phyloP scores from a whole-genome alignment of 2,888 invertebrate genomes.

The Eupeodes luniger region DNA sequence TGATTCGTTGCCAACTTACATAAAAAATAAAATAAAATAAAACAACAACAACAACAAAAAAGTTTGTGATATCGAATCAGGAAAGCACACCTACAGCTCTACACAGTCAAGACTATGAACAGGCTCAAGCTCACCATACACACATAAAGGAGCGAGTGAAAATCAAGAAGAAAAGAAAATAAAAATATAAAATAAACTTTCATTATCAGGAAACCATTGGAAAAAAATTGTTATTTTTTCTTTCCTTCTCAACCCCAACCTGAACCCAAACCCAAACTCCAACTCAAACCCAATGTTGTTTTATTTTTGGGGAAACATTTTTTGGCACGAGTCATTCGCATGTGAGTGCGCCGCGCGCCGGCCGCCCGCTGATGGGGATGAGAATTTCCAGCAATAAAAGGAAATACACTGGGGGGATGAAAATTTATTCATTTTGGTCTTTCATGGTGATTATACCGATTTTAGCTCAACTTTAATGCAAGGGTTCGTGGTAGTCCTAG shows the following conservation, averaged over 20 bases:
- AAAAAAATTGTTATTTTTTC: slow-evolving; percentile 33
- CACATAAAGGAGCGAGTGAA: background rate
- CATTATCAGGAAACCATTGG: slow-evolving; percentile 72
- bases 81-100: slow-evolving; percentile 8
- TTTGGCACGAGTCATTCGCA: slow-evolving; percentile 70
- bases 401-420: slow-evolving; percentile 4
- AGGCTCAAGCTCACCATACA: slow-evolving; percentile 7
- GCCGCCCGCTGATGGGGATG: background rate
- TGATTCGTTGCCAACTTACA: slow-evolving; percentile 67
- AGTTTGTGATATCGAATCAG: slow-evolving; percentile 39
- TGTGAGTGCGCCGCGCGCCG: slow-evolving; percentile 1
- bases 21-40: slow-evolving; percentile 4
- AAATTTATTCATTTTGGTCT: slow-evolving; percentile 35
- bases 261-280: background rate
- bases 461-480: slow-evolving; percentile 63
- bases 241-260: background rate
- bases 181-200: slow-evolving; percentile 60
- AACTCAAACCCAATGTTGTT: slow-evolving; percentile 1
- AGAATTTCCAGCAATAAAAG: slow-evolving; percentile 17
- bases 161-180: background rate
- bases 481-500: slow-evolving; percentile 35
- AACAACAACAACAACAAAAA: background rate
- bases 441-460: slow-evolving; percentile 66
- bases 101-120: background rate
- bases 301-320: slow-evolving; percentile 52